Evolutionary conservation across 2,797 vertebrate genomes (phyloP), one percentile per base, ranked within the genome.

Genomic region (Salarias fasciatus): DNA sequence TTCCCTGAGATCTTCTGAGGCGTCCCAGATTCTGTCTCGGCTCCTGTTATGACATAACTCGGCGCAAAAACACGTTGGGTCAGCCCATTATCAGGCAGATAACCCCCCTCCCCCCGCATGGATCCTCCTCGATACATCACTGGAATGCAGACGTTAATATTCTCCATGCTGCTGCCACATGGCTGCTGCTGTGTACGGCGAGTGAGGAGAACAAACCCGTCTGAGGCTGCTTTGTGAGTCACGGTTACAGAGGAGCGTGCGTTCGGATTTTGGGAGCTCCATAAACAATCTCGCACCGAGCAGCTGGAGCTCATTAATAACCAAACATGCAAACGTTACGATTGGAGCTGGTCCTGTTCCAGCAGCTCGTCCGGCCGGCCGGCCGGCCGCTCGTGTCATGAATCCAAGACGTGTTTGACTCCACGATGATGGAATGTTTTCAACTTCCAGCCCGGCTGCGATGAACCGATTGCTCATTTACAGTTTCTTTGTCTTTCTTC

Each of bases 21-120:
- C 43, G 10, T 6, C 43, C 43, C 43, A 45, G 44, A 12, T 46
- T 29, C 14, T 18, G 42, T 43, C 44, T 12, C n/a, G n/a, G 11
- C 44, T 46, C 44, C 10, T 24, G 11, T 18, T 46, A 11, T 46
- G 44, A 46, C 44, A 46, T 46, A 43, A 43, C 14, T 18, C 13
- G 42, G 8, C 42, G 8, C 43, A 15, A 43, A n/a, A 18, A 43
- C 14, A 43, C 15, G 42, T 42, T 43, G 9, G 42, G 42, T 43
- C 42, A 18, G 14, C 13, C 14, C 42, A 18, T 18, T 8, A 43
- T 43, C 14, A 43, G 8, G 13, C 14, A 9, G 13, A 14, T 43
- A 7, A 15, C 41, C 2, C 14, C 15, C 13, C 14, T 3, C 13
- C 40, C 40, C 8, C 13, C 7, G 6, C 40, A 7, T 6, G 5